Evolutionary conservation across 2,888 invertebrate genomes (phyloP), one percentile per base, ranked within the genome.

Genomic region (Seira ritae): DNA sequence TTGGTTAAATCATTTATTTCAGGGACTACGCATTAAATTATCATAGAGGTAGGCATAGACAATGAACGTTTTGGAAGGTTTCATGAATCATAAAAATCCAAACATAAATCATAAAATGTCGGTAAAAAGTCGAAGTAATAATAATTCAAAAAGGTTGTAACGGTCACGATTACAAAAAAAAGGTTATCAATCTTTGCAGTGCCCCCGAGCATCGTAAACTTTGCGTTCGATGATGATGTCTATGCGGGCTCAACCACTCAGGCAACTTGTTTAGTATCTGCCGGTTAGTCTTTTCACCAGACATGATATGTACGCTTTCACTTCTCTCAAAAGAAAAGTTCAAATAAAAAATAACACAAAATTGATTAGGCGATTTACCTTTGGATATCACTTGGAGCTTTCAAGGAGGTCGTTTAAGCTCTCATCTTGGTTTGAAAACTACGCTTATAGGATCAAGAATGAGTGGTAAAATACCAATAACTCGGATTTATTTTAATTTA

Each of bases 361-460:
- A 12, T 68, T 68, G 12, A 68, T 8, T 62, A 87, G 87, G 87
- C 3, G 87, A 87, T 37, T 76, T 85, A n/a, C 87, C 87, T 4
- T 62, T 87, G 70, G 84, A 87, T 19, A 86, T 87, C 23, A 85
- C 79, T 0, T 87, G 87, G 87, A 86, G 84, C 60, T 86, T 87
- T 69, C 84, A 85, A 82, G 86, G 87, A 60, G 86, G 86, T 62
- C 82, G 82, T 12, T 85, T 87, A 66, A 82, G 84, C 37, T 80
- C 86, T 12, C 85, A 89, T 78, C 83, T 81, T 20, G 93, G 92
- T 83, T 91, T 93, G 86, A 92, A 92, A 68, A 92, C 92, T 4
- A 92, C 92, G 71, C 92, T 92, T 89, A 91, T 93, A 90, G 93
- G 93, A 87, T 92, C 92, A 86, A 92, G 92, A 89, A 92, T 92